Evolutionary conservation across 1,140 invertebrate genomes (phyloP).

Genomic region (Aradophagus sp.): DNA sequence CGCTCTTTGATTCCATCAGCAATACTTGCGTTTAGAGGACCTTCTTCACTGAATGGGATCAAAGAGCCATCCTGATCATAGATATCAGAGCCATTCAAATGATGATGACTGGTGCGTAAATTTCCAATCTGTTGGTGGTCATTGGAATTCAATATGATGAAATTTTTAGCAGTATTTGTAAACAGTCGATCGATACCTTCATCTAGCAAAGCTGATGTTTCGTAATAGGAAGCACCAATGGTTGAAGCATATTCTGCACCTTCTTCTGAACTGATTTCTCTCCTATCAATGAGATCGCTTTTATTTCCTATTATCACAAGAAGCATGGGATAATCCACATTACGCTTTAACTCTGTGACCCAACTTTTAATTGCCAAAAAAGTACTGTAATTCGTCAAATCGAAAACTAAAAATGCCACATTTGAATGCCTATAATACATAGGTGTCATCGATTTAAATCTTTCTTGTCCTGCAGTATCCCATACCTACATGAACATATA

Average conservation of each 20-base stretch:
- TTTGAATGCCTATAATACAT: slow-evolving; percentile 95
- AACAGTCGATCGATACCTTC: slow-evolving; percentile 84
- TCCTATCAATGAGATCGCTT: slow-evolving; percentile 80
- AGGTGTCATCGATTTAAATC: slow-evolving; percentile 90
- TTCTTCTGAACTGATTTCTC: slow-evolving; percentile 81
- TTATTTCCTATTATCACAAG: slow-evolving; percentile 91
- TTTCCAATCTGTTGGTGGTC: slow-evolving; percentile 56
- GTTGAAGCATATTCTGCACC: slow-evolving; percentile 84
- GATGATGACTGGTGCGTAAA: slow-evolving; percentile 73
- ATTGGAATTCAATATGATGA: slow-evolving; percentile 72
- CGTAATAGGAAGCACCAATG: slow-evolving; percentile 90
- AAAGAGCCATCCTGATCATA: slow-evolving; percentile 73
- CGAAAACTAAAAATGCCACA: slow-evolving; percentile 90
- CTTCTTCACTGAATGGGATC: slow-evolving; percentile 63
- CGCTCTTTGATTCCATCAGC: slow-evolving; percentile 31
- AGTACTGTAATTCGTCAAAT: slow-evolving; percentile 84
- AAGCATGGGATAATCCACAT: slow-evolving; percentile 84
- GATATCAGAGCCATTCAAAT: slow-evolving; percentile 76
- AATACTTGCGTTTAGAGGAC: slow-evolving; percentile 72
- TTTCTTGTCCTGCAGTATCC: slow-evolving; percentile 89
- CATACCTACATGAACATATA: slow-evolving; percentile 78
- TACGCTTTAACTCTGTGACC: slow-evolving; percentile 86
- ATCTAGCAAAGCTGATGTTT: slow-evolving; percentile 86
- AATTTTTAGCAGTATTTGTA: slow-evolving; percentile 77
- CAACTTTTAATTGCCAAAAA: slow-evolving; percentile 86